Evolutionary conservation across 2,888 invertebrate genomes (phyloP).

Genomic region (Amphiduros pacificus): DNA sequence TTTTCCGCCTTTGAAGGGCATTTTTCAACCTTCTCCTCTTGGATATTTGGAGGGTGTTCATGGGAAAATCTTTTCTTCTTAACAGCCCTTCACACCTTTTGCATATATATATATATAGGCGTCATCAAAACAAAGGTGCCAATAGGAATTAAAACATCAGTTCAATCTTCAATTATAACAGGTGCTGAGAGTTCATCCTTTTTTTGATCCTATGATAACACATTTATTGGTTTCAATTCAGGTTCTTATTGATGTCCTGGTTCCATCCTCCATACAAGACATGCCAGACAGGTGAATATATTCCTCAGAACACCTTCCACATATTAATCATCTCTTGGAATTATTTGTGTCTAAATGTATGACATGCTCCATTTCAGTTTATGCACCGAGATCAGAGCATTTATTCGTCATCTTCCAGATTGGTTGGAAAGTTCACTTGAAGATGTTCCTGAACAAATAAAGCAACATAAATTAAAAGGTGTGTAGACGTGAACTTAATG

Average conservation of each 20-base stretch:
- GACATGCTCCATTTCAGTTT: slow-evolving; percentile 5
- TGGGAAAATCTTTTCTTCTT: too few species aligned
- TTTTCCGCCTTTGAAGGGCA: too few species aligned
- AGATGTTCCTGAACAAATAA: background rate
- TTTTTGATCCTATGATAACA: too few species aligned
- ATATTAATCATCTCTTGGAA: background rate
- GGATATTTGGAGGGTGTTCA: too few species aligned
- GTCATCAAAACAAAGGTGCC: too few species aligned
- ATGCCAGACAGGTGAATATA: slow-evolving; percentile 12
- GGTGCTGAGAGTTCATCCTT: too few species aligned
- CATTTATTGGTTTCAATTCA: background rate
- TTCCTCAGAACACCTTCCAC: too few species aligned
- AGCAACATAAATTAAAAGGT: slow-evolving; percentile 6
- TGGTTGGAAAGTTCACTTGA: slow-evolving; percentile 14
- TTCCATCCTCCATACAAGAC: slow-evolving; percentile 17
- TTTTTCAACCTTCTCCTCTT: too few species aligned
- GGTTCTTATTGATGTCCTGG: slow-evolving; percentile 12
- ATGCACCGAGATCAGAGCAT: slow-evolving; percentile 6
- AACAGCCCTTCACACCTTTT: too few species aligned
- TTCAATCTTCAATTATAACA: too few species aligned
- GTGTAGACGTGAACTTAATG: background rate
- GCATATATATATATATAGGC: too few species aligned
- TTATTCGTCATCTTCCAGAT: slow-evolving; percentile 1
- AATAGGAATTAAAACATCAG: too few species aligned
- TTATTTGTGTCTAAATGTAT: background rate